Percentiles rank a stretch among this genome's conserved stretches.
Conservation (phyloP, 2,113 vertebrate species). For the Lethenteron reissneri region DNA sequence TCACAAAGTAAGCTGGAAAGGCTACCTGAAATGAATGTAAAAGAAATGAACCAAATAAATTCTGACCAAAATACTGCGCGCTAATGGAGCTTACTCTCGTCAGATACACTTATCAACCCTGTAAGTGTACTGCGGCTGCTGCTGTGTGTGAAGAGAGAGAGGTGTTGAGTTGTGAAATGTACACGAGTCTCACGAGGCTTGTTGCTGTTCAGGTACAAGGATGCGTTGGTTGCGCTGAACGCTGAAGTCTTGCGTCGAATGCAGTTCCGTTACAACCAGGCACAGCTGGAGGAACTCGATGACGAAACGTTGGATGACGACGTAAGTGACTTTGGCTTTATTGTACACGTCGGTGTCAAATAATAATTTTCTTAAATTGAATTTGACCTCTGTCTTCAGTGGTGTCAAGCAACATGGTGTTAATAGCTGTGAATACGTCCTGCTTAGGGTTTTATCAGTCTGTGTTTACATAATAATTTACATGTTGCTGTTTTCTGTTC, state of each 20-base stretch:
- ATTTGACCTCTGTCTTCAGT: too few relatives aligned
- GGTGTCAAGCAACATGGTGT: constrained; percentile 7
- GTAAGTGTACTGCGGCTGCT: too few relatives aligned
- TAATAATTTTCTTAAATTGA: too few relatives aligned
- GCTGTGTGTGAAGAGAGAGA: too few relatives aligned
- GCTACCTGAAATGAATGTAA: too few relatives aligned
- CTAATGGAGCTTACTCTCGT: too few relatives aligned
- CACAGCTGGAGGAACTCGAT: constrained; percentile 81
- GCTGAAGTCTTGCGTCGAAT: constrained; percentile 79
- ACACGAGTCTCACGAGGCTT: background rate
- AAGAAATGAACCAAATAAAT: too few relatives aligned
- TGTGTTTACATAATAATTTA: background rate
- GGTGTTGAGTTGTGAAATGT: background rate
- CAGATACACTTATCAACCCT: too few relatives aligned
- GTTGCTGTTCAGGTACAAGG: constrained; percentile 50
- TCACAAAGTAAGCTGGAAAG: too few relatives aligned
- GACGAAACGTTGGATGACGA: constrained; percentile 91
- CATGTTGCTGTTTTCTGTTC: background rate
- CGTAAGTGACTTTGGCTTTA: constrained; percentile 28
- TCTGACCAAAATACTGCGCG: too few relatives aligned
- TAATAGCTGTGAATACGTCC: constrained; percentile 7
- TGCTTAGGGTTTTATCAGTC: too few relatives aligned
- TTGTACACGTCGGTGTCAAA: too few relatives aligned
- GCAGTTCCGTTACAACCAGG: constrained; percentile 91
- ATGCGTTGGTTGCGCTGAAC: constrained; percentile 64